These are phyloP conservation scores for Apodemia hepburni DNA, from an alignment of 2,888 invertebrate genomes.

Conservation along the genomic window DNA sequence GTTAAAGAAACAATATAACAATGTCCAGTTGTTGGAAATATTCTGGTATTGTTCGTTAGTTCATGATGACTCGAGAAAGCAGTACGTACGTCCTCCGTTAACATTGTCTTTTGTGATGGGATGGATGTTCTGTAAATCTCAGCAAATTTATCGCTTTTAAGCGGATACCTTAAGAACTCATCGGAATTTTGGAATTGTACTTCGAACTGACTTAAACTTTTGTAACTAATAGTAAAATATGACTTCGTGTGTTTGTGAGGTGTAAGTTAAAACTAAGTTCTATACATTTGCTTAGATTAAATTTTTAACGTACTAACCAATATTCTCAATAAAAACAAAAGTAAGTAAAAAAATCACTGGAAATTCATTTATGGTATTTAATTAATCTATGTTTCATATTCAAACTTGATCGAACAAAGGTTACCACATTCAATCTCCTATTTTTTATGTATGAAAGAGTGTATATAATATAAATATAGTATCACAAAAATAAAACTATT, in stretches of 20 bases:
- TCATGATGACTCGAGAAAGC: conserved; percentile 38
- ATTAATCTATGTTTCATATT: too few species aligned
- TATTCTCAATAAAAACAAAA: too few species aligned
- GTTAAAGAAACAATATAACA: conserved; percentile 65
- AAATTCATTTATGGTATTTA: too few species aligned
- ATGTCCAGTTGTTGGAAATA: conserved; percentile 53
- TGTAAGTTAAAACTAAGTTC: not conserved
- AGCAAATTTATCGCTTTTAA: conserved; percentile 9
- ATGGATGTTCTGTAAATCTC: conserved; percentile 22
- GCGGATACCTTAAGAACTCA: conserved; percentile 16
- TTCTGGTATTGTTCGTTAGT: conserved; percentile 65
- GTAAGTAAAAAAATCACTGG: too few species aligned
- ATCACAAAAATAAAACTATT: too few species aligned
- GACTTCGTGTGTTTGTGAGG: conserved; percentile 11
- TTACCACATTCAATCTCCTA: too few species aligned
- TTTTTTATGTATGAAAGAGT: too few species aligned
- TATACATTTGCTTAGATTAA: too few species aligned
- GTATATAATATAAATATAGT: too few species aligned
- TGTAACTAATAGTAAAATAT: not conserved
- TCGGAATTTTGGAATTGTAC: not conserved
- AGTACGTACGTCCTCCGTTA: conserved; percentile 40
- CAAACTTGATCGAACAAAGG: too few species aligned
- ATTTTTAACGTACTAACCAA: too few species aligned
- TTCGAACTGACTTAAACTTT: not conserved
- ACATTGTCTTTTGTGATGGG: conserved; percentile 38